Base-by-base conservation (phyloP, 1,140 invertebrate species). In the Idris sp. region DNA sequence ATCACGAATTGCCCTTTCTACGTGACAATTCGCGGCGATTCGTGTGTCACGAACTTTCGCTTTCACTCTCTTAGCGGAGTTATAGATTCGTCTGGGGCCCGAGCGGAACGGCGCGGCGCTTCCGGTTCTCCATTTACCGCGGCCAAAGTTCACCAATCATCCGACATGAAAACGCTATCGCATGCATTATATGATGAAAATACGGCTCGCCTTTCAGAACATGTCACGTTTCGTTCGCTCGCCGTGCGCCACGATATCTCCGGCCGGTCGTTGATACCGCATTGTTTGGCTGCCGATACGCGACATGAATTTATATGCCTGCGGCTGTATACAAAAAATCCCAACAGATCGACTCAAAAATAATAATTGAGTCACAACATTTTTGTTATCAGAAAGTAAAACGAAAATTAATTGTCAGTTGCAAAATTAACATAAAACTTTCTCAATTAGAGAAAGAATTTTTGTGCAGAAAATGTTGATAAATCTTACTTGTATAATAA, bases 151-250 rank as follows among this genome's bases (percentile, higher is more conserved):
- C 69, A 59, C 51, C 69, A 73, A 73, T 73, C 69, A 73, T 73
- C 69, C 69, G 54, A 56, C 53, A 59, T 73, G 61, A 54, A 73
- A 73, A 59, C 14, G 25, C 69, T 73, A 73, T 73, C 69, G 69
- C 19, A 58, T 73, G 69, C 69, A 73, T 73, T 73, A 59, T 73
- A 73, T 73, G 69, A 73, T 73, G 69, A 44, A 73, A 73, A 73
- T 73, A 61, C 69, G 33, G 61, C 46, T 53, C 53, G 69, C 49
- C 59, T 64, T 73, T 58, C 59, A 53, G 53, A 58, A 59, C 69
- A 38, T 62, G 69, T 73, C 69, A 73, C 59, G 69, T 73, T 73
- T 64, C 67, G 56, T 54, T 71, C 35, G 41, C 40, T 48, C 28
- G 56, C 49, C 56, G 67, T 61, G 67, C 35, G 44, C 68, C 58